Evolutionary conservation across 2,888 invertebrate genomes (phyloP).

Genomic region (Caenorhabditis sinica): DNA sequence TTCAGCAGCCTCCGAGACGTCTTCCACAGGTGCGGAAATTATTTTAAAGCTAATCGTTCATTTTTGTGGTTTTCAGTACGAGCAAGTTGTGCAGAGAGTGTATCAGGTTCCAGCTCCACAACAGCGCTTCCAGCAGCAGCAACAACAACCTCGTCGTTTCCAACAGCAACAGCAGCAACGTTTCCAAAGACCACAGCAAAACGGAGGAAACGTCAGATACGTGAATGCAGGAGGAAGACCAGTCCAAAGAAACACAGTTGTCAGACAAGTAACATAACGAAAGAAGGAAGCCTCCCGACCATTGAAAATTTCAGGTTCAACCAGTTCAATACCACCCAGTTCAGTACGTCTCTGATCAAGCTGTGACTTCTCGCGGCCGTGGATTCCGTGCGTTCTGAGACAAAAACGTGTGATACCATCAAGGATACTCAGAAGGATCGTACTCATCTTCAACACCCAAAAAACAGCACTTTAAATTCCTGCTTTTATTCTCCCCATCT

Average conservation of each 20-base stretch:
- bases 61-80: conserved; percentile 37
- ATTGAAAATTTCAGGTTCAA: conserved; percentile 31
- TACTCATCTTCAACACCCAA: conserved; percentile 14
- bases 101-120: conserved; percentile 24
- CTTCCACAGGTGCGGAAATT: conserved; percentile 37
- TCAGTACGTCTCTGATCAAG: conserved; percentile 57
- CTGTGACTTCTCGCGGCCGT: conserved; percentile 58
- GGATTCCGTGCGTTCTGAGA: conserved; percentile 61
- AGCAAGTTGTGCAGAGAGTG: conserved; percentile 57
- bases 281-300: not conserved
- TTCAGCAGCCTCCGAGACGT: conserved; percentile 47
- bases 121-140: conserved; percentile 30
- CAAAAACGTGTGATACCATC: not conserved
- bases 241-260: conserved; percentile 35
- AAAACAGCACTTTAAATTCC: conserved; percentile 1
- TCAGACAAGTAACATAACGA: conserved; percentile 27
- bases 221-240: conserved; percentile 27
- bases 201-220: conserved; percentile 45
- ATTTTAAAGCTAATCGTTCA: not conserved
- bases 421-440: conserved; percentile 45
- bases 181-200: conserved; percentile 24
- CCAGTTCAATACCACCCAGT: conserved; percentile 53
- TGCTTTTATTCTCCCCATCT: not conserved
- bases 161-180: conserved; percentile 26
- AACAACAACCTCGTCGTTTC: conserved; percentile 17